A percentile compares a stretch with the other conserved stretches of the same genome.
Evolutionary conservation across 2,113 vertebrate species (phyloP).

Genomic region (Carettochelys insculpta): DNA sequence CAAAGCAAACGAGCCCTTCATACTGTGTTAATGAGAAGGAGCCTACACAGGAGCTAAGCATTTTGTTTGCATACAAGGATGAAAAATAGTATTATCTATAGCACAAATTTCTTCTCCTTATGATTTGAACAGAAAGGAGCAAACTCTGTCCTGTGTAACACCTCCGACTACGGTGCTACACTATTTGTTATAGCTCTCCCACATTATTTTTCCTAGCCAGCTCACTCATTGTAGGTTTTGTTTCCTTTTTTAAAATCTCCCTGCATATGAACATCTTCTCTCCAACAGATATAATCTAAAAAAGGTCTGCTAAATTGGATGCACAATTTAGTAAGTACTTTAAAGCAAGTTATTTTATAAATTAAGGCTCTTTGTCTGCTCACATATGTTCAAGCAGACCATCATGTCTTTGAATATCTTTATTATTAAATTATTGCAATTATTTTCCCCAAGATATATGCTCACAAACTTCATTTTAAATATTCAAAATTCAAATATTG

Average conservation of each 20-base stretch:
- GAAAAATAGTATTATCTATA: not conserved
- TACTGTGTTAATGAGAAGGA: conserved; percentile 33
- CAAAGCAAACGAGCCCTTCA: conserved; percentile 46
- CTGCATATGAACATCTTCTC: not conserved
- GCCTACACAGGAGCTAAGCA: not conserved
- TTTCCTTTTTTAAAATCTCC: not conserved
- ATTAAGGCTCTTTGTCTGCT: not conserved
- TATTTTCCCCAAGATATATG: not conserved
- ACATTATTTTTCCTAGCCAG: not conserved
- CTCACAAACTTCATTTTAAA: not conserved
- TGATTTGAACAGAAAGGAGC: not conserved
- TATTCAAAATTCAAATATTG: not conserved
- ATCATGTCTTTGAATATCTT: not conserved
- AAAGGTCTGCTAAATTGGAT: not conserved
- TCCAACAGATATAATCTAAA: not conserved
- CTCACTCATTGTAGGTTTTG: not conserved
- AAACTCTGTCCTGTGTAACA: not conserved
- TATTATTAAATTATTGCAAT: not conserved
- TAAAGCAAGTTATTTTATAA: not conserved
- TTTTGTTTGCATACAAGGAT: conserved; percentile 47
- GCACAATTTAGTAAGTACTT: not conserved
- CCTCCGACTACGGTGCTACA: not conserved
- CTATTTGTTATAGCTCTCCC: conserved; percentile 16
- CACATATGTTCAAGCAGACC: fast-evolving
- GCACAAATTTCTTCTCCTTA: not conserved